These are phyloP conservation scores for Hippocampus abdominalis DNA, from an alignment of 2,113 vertebrate species.

Conservation along the genomic window DNA sequence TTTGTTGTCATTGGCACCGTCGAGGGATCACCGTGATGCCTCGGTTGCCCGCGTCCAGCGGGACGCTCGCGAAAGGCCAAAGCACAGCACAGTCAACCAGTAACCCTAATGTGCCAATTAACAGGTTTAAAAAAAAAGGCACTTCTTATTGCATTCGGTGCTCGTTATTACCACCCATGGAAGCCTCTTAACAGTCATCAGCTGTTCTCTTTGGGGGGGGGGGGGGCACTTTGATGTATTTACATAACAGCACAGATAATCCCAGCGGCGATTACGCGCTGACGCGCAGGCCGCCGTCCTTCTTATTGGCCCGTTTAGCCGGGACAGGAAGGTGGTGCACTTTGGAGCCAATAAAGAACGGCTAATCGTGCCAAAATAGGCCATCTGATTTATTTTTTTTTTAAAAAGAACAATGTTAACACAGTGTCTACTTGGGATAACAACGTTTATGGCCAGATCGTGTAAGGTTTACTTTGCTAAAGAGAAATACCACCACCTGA, in stretches of 20 bases:
- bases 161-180: neutral
- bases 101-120: neutral
- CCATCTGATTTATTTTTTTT: no score
- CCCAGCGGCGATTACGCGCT: constrained; percentile 36
- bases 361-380: neutral
- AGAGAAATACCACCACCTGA: no score
- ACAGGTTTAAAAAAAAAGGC: neutral
- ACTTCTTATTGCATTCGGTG: neutral
- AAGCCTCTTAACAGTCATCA: neutral
- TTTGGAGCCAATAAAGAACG: constrained; percentile 1
- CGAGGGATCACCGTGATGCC: neutral
- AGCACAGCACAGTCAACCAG: neutral
- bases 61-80: neutral
- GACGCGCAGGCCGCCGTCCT: constrained; percentile 24
- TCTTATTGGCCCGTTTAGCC: constrained; percentile 1
- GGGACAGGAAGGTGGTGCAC: neutral
- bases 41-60: neutral
- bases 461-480: no score
- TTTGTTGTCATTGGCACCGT: neutral
- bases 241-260: neutral
- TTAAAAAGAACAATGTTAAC: no score
- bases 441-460: neutral
- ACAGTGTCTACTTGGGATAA: neutral
- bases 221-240: neutral
- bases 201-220: neutral